These are phyloP conservation scores for Oscheius onirici DNA, from an alignment of 2,888 invertebrate genomes.

Conservation along the genomic window DNA sequence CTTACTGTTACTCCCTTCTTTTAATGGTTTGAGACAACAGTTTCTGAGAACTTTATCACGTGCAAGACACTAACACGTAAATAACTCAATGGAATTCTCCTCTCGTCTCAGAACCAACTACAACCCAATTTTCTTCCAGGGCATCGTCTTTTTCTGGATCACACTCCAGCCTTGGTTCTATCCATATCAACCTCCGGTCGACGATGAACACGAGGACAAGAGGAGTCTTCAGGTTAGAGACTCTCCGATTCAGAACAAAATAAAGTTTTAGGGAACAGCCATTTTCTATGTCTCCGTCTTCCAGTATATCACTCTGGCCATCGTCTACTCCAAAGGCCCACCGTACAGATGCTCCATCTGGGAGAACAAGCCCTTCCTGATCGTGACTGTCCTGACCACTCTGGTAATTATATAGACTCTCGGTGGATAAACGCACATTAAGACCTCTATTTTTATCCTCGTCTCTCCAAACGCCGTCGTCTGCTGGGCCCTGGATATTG, in stretches of 20 bases:
- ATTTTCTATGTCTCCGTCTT: slow-evolving; percentile 80
- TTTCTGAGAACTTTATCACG: too few relatives aligned
- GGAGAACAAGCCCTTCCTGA: slow-evolving; percentile 42
- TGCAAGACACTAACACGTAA: too few relatives aligned
- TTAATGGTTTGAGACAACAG: too few relatives aligned
- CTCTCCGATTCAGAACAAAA: neutral
- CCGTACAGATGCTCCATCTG: slow-evolving; percentile 43
- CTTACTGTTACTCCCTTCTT: too few relatives aligned
- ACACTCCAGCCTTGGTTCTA: slow-evolving; percentile 67
- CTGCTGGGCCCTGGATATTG: slow-evolving; percentile 49
- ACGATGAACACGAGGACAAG: slow-evolving; percentile 75
- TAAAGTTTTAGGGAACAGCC: slow-evolving; percentile 78
- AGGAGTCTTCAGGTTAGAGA: slow-evolving; percentile 78
- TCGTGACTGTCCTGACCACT: slow-evolving; percentile 47
- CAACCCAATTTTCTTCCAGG: slow-evolving; percentile 56
- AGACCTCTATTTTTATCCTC: slow-evolving; percentile 38
- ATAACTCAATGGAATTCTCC: too few relatives aligned
- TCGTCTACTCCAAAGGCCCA: slow-evolving; percentile 81
- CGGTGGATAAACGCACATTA: neutral
- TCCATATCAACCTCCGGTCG: slow-evolving; percentile 72
- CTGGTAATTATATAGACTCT: slow-evolving; percentile 34
- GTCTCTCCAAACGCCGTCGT: slow-evolving; percentile 53
- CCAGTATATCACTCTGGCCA: slow-evolving; percentile 83
- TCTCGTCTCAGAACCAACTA: too few relatives aligned
- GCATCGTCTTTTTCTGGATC: slow-evolving; percentile 63